Conservation (phyloP, 2,797 vertebrate species). For the Mallotus villosus region DNA sequence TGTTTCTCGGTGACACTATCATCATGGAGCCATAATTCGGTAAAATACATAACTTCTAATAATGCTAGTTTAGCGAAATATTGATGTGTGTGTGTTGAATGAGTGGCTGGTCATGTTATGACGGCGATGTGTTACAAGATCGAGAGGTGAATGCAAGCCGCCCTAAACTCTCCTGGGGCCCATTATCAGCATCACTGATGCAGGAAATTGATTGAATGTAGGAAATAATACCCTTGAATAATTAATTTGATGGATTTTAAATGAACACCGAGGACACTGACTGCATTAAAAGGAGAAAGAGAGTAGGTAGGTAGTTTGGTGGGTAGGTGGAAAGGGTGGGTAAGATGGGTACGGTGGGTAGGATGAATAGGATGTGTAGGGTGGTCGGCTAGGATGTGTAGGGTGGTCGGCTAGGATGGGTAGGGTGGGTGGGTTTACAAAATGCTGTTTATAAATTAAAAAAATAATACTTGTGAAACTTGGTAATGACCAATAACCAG, state of each 20-base stretch:
- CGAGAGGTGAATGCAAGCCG: conserved; percentile 56
- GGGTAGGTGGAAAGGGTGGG: too few species aligned
- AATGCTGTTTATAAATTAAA: conserved; percentile 45
- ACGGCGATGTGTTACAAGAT: conserved; percentile 60
- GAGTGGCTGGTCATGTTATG: conserved; percentile 51
- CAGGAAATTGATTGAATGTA: conserved; percentile 79
- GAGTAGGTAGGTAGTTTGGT: too few species aligned
- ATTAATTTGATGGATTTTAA: conserved; percentile 77
- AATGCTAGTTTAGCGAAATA: too few species aligned
- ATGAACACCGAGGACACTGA: conserved; percentile 64
- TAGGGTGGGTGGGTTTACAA: conserved; percentile 51
- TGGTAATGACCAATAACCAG: conserved; percentile 52
- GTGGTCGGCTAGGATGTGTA: too few species aligned
- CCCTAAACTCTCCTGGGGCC: conserved; percentile 68
- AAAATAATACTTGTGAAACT: conserved; percentile 36
- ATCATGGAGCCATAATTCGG: too few species aligned
- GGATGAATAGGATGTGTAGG: too few species aligned
- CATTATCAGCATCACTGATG: conserved; percentile 79
- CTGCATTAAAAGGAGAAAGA: conserved; percentile 41
- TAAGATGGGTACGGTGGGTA: too few species aligned
- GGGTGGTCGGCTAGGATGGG: too few species aligned
- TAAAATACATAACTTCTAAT: too few species aligned
- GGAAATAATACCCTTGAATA: conserved; percentile 80
- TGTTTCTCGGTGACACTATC: too few species aligned
- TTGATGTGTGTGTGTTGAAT: conserved; percentile 34